Evolutionary conservation across 1,140 invertebrate genomes (phyloP), one percentile per base, ranked within the genome.

Genomic region (Holotrichia oblita): DNA sequence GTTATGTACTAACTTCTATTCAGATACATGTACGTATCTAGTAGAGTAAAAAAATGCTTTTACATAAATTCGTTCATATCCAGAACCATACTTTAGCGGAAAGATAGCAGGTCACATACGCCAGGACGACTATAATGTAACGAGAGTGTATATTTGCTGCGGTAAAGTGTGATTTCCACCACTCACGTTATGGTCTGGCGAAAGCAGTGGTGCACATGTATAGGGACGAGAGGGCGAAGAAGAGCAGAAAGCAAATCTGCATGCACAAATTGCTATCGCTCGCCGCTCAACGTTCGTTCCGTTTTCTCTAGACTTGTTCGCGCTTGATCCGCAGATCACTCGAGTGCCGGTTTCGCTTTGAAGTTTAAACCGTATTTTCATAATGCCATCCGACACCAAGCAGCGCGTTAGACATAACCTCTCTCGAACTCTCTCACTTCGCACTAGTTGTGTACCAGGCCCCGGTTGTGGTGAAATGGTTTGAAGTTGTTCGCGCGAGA

Each of bases 281-380:
- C 59, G 27, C 44, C 12, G 3, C 44, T 12, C 44, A n/a, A 48
- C 44, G 40, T 10, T 41, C 40, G 10, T 10, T 59, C 55, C n/a
- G 61, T 64, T 64, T 64, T 64, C 61, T 40, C 59, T 40, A n/a
- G 69, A 79, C 78, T 69, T 73, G 77, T 73, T 81, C 77, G 75
- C 55, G 77, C 79, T 80, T 81, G 81, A 80, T 82, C 81, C 80
- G 76, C 74, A 81, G 81, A 82, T 81, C 81, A 79, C 79, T 82
- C 76, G 77, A 74, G 80, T n/a, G 44, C n/a, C 44, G 44, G 44
- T 77, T 80, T 79, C 78, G 77, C 80, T 81, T 82, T 82, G 80
- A 82, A 80, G 80, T 81, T 81, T 76, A 79, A 81, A 82, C 79
- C 80, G 78, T 78, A 81, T 82, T 82, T 82, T 80, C 81, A 82